A percentile compares a stretch with the other conserved stretches of the same genome.
Evolutionary conservation across 2,113 vertebrate species (phyloP).

Genomic region (Phyllostomus hastatus): DNA sequence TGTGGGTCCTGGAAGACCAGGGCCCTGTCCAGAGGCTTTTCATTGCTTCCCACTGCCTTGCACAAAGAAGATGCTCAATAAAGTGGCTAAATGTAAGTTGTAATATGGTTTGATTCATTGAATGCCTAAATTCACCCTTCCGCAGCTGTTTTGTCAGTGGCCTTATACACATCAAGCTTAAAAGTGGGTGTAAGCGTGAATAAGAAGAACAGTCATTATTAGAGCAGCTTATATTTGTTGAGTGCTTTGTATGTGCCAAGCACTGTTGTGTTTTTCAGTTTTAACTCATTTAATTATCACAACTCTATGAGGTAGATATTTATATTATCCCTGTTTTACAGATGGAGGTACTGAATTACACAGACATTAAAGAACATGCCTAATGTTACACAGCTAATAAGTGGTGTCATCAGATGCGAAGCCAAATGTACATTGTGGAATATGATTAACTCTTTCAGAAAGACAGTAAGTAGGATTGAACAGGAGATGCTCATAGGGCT

Average conservation of each 20-base stretch:
- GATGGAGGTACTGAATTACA: neutral
- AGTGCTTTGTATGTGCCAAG: neutral
- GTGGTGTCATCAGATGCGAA: neutral
- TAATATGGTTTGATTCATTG: neutral
- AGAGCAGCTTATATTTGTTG: neutral
- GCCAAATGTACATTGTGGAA: neutral
- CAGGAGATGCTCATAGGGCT: neutral
- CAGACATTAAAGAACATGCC: neutral
- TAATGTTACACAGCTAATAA: neutral
- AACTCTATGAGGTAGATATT: neutral
- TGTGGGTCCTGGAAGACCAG: neutral
- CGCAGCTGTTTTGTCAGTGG: neutral
- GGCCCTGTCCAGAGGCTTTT: neutral
- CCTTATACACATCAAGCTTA: neutral
- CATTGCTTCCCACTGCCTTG: neutral
- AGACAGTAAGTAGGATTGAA: neutral
- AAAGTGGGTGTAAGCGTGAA: neutral
- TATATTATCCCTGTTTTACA: neutral
- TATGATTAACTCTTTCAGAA: neutral
- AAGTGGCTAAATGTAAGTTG: neutral
- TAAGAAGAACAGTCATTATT: neutral
- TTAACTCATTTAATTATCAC: neutral
- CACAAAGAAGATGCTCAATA: neutral
- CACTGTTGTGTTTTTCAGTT: neutral
- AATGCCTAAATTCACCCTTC: neutral